Base-by-base conservation (phyloP, 1,140 invertebrate species). In the Pachypeltis micranthus region DNA sequence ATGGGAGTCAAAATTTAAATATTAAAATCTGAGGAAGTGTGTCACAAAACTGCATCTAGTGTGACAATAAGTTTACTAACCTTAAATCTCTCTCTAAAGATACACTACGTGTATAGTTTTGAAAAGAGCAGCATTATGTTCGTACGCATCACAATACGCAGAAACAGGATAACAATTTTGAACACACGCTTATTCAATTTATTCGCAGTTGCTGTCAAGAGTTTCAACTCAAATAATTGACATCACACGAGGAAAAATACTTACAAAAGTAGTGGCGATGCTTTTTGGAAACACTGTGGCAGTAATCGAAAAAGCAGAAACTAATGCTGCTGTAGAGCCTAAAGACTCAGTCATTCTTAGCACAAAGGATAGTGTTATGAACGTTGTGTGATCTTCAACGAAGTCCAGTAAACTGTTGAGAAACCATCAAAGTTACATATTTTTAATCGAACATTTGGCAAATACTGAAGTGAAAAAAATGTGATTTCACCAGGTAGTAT, bases 181-280 rank as follows among this genome's bases (percentile, higher is more conserved):
- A n/a, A n/a, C n/a, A n/a, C n/a, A n/a, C n/a, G n/a, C n/a, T n/a
- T n/a, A n/a, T n/a, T n/a, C n/a, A n/a, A n/a, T n/a, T n/a, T n/a
- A n/a, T n/a, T n/a, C n/a, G n/a, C n/a, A n/a, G n/a, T n/a, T n/a
- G n/a, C n/a, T n/a, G n/a, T n/a, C n/a, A n/a, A n/a, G n/a, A n/a
- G n/a, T n/a, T n/a, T n/a, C n/a, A n/a, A n/a, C n/a, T n/a, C n/a
- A n/a, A n/a, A n/a, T n/a, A n/a, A n/a, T n/a, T n/a, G n/a, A n/a
- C n/a, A n/a, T n/a, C n/a, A n/a, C n/a, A n/a, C n/a, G n/a, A n/a
- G 21, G 1, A 56, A 47, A 28, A 54, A 64, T 63, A 74, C 73
- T 75, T 74, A 83, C 82, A 70, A 87, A 82, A 54, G 83, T 78
- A 1, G 82, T 81, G 0, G 81, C 79, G 2, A 87, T 78, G 44